Base-by-base conservation (phyloP, 2,113 vertebrate genomes). In the Forbesichthys agassizii region DNA sequence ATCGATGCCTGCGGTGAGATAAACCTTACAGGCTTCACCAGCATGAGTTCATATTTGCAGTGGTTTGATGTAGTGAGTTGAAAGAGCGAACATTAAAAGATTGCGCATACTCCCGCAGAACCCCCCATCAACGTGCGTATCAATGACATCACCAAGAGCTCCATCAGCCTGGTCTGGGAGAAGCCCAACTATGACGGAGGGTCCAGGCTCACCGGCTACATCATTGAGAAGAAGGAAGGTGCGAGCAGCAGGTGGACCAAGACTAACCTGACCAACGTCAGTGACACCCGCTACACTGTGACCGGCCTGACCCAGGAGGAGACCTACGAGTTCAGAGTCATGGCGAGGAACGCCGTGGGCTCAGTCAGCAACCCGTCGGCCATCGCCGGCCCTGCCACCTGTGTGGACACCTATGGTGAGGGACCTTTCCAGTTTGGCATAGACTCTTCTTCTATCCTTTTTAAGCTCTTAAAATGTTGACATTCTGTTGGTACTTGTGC, bases 1-100 rank as follows among this genome's bases (percentile, higher is more conserved):
- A 99, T 99, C 79, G 98, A 99, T 86, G 93, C 98, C 52, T 99
- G 98, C 71, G 98, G 98, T 99, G 92, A 88, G 95, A 93, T 79
- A 59, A 64, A 57, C 7, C 1, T n/a, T 18, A 20, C 48, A 46
- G 27, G 27, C 27, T 27, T 27, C 2, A 27, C 27, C 27, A 27
- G 27, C 2, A 1, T 27, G 27, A 27, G 36, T 42, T 42, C 36
- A 42, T 27, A 27, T 8, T 42, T 42, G 36, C 7, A 8, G 36
- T 42, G 4, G 36, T 42, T 42, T 42, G 36, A 27, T 27, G 27
- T 27, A 27, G 27, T 27, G 27, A 58, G 5, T 33, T 57, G 9
- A 58, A 27, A 27, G 27, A 27, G 27, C 27, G 2, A 27, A 53
- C 52, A 13, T 70, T 9, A 48, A 8, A 64, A 54, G 18, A 33